Evolutionary conservation across 2,888 invertebrate species (phyloP).

Genomic region (Cephus rjabovi): DNA sequence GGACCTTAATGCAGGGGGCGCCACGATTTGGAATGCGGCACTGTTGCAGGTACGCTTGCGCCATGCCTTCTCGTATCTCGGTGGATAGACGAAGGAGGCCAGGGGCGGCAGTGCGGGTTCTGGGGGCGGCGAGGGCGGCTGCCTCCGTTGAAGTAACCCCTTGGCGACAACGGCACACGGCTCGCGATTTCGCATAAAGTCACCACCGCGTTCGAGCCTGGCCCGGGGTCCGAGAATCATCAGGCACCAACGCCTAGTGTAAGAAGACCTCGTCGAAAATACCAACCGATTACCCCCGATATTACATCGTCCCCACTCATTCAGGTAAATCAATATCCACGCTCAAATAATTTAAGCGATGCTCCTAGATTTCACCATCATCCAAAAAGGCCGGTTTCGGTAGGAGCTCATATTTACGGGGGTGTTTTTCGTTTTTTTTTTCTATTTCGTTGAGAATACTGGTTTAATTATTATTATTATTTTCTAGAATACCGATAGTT

Average conservation of each 20-base stretch:
- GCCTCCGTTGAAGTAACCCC: constrained; percentile 59
- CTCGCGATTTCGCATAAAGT: not conserved
- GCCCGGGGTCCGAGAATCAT: not conserved
- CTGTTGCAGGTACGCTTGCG: constrained; percentile 40
- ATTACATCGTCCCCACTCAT: constrained; percentile 38
- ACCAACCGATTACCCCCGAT: constrained; percentile 23
- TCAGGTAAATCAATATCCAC: constrained; percentile 52
- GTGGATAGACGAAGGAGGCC: constrained; percentile 44
- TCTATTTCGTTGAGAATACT: not conserved
- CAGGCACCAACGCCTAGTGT: constrained; percentile 7
- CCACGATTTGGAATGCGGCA: constrained; percentile 23
- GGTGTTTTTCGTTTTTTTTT: not conserved
- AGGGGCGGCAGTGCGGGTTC: constrained; percentile 64
- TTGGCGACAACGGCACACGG: constrained; percentile 50
- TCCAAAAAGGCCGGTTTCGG: not conserved
- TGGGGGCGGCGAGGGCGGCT: constrained; percentile 65
- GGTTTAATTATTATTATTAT: not conserved
- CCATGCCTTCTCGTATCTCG: constrained; percentile 23
- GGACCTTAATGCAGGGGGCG: constrained; percentile 13
- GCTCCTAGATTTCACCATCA: not conserved
- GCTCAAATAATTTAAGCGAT: not conserved
- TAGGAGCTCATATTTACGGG: not conserved
- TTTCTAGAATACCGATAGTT: not conserved
- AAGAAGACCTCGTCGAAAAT: constrained; percentile 2
- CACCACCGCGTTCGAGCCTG: not conserved